Evolutionary conservation across 2,888 invertebrate species (phyloP).

Genomic region (Torymus auratus): DNA sequence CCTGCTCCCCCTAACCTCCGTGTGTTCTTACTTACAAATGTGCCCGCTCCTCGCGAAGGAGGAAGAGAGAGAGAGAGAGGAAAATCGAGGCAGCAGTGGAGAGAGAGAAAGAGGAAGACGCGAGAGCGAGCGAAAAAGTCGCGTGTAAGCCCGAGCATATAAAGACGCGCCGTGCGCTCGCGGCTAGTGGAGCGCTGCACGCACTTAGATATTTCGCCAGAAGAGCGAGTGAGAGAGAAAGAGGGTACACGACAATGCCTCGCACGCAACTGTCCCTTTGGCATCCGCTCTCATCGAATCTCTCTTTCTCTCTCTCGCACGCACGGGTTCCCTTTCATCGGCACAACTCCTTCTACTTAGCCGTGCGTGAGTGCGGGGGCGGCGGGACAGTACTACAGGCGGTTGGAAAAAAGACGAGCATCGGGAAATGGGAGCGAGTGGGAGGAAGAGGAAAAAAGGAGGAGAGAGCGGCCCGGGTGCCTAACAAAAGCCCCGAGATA

Average conservation of each 20-base stretch:
- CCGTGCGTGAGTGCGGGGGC: conserved; percentile 2
- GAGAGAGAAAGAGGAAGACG: conserved; percentile 2
- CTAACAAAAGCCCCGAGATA: conserved; percentile 67
- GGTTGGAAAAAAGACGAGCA: conserved; percentile 15
- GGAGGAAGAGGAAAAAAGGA: conserved; percentile 37
- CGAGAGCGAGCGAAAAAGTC: conserved; percentile 17
- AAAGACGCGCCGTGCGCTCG: conserved; percentile 44
- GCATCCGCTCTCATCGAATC: conserved; percentile 76
- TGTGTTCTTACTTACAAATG: conserved; percentile 67
- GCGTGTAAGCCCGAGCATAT: conserved; percentile 40
- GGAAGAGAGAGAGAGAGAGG: background rate
- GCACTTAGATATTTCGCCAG: background rate
- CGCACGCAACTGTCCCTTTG: conserved; percentile 75
- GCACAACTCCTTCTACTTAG: conserved; percentile 14
- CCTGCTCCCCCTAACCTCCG: conserved; percentile 74
- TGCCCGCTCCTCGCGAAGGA: conserved; percentile 55
- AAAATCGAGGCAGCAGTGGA: too few species aligned
- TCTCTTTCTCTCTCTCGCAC: conserved; percentile 46
- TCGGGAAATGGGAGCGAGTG: conserved; percentile 16
- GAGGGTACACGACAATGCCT: conserved; percentile 67
- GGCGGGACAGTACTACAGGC: conserved; percentile 41
- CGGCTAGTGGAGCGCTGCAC: conserved; percentile 54
- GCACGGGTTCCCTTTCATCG: conserved; percentile 56
- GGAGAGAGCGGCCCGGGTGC: conserved; percentile 60
- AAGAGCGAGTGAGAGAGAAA: conserved; percentile 21